A percentile compares a stretch with the other conserved stretches of the same genome.
These are phyloP conservation scores for Pogonocichla stellata DNA, from an alignment of 2,113 vertebrate species.

Conservation along the genomic window DNA sequence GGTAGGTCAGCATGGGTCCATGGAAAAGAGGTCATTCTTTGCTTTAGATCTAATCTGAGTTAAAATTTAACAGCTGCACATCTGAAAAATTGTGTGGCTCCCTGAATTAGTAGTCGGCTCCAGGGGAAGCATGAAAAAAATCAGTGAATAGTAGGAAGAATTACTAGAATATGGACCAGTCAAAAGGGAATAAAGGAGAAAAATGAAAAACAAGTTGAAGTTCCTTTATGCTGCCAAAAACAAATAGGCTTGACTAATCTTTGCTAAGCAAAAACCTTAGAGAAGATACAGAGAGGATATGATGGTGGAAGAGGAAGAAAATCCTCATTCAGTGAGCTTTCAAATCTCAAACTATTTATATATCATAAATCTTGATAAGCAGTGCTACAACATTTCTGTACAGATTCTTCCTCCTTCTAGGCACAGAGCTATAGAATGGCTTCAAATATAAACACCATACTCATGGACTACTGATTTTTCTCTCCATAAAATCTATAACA, in stretches of 20 bases:
- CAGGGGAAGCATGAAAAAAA: not conserved
- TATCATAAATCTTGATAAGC: not conserved
- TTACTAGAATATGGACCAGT: not conserved
- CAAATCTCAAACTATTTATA: not conserved
- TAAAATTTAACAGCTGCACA: not conserved
- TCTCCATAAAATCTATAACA: not conserved
- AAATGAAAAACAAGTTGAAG: not conserved
- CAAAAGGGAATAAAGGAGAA: not conserved
- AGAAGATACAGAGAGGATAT: not conserved
- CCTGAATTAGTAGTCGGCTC: not conserved
- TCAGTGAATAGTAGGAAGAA: not conserved
- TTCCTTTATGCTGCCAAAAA: not conserved
- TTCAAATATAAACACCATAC: not conserved
- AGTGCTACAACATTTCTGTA: not conserved
- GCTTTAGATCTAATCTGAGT: not conserved
- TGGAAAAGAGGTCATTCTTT: not conserved
- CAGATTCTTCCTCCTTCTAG: not conserved
- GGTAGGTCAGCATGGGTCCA: not conserved
- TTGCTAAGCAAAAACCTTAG: not conserved
- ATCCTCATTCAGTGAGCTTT: not conserved
- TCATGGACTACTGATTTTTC: not conserved
- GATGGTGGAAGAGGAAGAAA: not conserved
- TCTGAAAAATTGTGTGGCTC: not conserved
- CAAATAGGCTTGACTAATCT: not conserved
- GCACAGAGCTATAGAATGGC: not conserved